Base-by-base conservation (phyloP, 2,888 invertebrate genomes). In the Meta bourneti region DNA sequence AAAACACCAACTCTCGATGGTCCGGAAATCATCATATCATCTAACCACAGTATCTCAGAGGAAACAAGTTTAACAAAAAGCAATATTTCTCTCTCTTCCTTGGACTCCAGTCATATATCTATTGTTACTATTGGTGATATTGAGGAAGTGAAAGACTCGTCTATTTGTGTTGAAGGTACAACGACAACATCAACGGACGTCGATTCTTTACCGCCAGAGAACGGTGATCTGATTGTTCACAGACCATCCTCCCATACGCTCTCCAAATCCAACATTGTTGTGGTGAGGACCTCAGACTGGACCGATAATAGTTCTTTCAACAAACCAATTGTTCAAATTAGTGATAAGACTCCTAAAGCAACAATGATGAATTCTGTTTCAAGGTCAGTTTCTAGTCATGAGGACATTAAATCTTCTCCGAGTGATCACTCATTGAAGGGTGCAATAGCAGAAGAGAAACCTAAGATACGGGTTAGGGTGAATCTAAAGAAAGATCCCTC, bases 61-160 rank as follows among this genome's bases (percentile, higher is more conserved):
- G 82, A 90, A 85, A 69, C 51, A 7, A 75, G 75, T 51, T 69
- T 72, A 16, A 54, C 48, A 6, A 79, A 70, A 34, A 89, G 79
- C 72, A 84, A 90, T 51, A 88, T 80, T 49, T 87, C 90, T 11
- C 61, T 70, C n/a, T 84, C 90, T 61, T 86, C 89, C 9, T 69
- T 88, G 69, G 92, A 92, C 71, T 90, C 90, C 74, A 90, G 87
- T 80, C 92, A 92, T 48, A 90, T 92, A 52, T 92, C 92, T 20
- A 92, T 92, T 49, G 92, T 92, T 54, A 92, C 92, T 20, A 90
- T 92, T 48, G 92, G 92, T 70, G 92, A 92, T 77, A 82, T 92
- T n/a, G 90, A 92, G 69, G 80, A 92, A 79, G 91, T 86, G 7
- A 92, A 92, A 78, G 92, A 92, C 81, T 92, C 90, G 20, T 92